A percentile compares a stretch with the other conserved stretches of the same genome.
phyloP scores from a whole-genome alignment of 2,797 vertebrate genomes.

The Pseudocheirus occidentalis region DNA sequence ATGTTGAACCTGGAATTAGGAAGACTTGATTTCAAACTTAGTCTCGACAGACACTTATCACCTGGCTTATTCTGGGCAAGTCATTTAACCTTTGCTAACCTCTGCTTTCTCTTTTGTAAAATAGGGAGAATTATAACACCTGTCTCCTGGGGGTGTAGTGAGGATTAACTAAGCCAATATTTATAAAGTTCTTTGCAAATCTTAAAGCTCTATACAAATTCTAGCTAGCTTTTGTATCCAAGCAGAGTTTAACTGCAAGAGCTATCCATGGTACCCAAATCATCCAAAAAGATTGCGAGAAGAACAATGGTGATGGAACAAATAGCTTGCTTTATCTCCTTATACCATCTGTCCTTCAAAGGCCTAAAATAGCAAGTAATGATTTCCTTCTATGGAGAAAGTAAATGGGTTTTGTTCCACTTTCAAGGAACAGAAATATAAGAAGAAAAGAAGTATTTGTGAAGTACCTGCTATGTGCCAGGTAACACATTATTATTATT shows the following conservation, averaged over 20 bases:
- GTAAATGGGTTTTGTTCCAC: neutral
- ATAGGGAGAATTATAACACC: neutral
- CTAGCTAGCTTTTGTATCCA: neutral
- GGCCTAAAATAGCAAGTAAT: neutral
- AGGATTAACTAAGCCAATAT: neutral
- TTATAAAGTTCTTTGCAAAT: neutral
- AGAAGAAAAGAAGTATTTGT: neutral
- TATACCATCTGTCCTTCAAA: neutral
- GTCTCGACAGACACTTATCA: neutral
- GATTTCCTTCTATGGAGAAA: neutral
- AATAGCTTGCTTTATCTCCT: neutral
- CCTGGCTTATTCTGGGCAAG: neutral
- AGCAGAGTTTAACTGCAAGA: neutral
- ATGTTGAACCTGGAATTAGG: neutral
- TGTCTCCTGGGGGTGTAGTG: neutral
- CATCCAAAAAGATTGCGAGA: neutral
- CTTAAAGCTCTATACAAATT: neutral
- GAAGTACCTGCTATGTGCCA: neutral
- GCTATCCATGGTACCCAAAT: neutral
- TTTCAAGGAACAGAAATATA: neutral
- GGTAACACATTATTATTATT: neutral
- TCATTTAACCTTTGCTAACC: neutral
- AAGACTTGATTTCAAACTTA: neutral
- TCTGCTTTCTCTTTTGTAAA: neutral
- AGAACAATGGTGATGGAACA: neutral